These are phyloP conservation scores for Drosophila gunungcola DNA, from an alignment of 1,140 invertebrate species.

Conservation along the genomic window DNA sequence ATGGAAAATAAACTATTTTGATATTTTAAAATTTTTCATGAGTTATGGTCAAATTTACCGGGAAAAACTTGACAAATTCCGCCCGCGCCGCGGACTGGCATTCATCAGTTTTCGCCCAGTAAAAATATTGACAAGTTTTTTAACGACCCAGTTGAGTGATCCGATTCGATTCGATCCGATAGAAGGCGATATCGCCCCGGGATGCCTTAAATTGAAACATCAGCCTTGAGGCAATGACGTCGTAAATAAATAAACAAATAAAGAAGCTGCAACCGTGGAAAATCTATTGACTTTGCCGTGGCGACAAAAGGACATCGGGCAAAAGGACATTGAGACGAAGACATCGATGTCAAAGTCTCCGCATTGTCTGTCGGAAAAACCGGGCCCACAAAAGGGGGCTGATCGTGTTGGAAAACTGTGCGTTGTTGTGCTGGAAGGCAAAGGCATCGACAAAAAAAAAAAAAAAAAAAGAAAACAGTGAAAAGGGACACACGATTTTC, in stretches of 20 bases:
- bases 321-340: conserved; percentile 40
- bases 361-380: conserved; percentile 42
- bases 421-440: neutral
- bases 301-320: conserved; percentile 47
- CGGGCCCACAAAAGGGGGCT: conserved; percentile 58
- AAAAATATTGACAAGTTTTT: conserved; percentile 35
- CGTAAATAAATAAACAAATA: conserved; percentile 63
- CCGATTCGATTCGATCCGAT: conserved; percentile 5
- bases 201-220: conserved; percentile 48
- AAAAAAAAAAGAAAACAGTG: neutral
- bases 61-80: neutral
- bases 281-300: conserved; percentile 50
- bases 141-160: conserved; percentile 43
- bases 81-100: conserved; percentile 3
- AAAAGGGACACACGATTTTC: conserved; percentile 34
- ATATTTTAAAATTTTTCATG: too few relatives aligned
- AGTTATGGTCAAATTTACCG: conserved; percentile 2
- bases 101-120: conserved; percentile 25
- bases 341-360: conserved; percentile 55
- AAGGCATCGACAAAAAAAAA: too few relatives aligned
- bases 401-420: conserved; percentile 49
- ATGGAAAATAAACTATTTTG: neutral
- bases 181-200: neutral
- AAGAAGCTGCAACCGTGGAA: conserved; percentile 42
- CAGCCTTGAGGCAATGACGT: conserved; percentile 56